Evolutionary conservation across 2,888 invertebrate species (phyloP).

Genomic region (Volucella bombylans): DNA sequence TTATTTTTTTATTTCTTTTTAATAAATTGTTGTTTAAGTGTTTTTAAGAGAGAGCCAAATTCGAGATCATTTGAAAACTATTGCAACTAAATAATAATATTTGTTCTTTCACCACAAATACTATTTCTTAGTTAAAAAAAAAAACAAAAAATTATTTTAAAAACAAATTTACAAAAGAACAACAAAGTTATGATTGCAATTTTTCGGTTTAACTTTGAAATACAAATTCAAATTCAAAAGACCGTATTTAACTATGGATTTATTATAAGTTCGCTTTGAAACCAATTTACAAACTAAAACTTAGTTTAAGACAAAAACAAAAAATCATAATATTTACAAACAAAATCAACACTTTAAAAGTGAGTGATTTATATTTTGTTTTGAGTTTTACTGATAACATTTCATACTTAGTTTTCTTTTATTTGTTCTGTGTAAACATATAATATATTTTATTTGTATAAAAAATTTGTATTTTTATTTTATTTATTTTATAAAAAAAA

Average conservation of each 20-base stretch:
- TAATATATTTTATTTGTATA: constrained; percentile 74
- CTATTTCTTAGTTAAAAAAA: constrained; percentile 59
- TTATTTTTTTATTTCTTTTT: constrained; percentile 32
- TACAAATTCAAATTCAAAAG: constrained; percentile 47
- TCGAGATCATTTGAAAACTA: constrained; percentile 74
- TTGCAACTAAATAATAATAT: constrained; percentile 71
- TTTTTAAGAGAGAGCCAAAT: constrained; percentile 68
- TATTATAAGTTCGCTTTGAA: constrained; percentile 49
- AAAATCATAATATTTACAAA: constrained; percentile 57
- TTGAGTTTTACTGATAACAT: constrained; percentile 44
- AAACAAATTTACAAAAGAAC: constrained; percentile 61
- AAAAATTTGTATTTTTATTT: constrained; percentile 69
- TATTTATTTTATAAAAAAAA: constrained; percentile 55
- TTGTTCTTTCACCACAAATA: constrained; percentile 52
- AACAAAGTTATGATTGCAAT: constrained; percentile 56
- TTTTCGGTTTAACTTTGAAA: not conserved
- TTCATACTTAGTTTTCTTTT: constrained; percentile 54
- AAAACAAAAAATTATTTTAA: constrained; percentile 27
- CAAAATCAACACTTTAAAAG: constrained; percentile 53
- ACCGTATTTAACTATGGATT: constrained; percentile 60
- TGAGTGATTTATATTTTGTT: constrained; percentile 36
- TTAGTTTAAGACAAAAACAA: constrained; percentile 31
- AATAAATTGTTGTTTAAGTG: not conserved
- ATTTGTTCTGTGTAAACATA: constrained; percentile 72
- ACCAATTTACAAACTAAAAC: constrained; percentile 63